Percentiles rank a stretch among this genome's conserved stretches.
These are phyloP conservation scores for Coilia nasus DNA, from an alignment of 2,797 vertebrate genomes.

Conservation along the genomic window DNA sequence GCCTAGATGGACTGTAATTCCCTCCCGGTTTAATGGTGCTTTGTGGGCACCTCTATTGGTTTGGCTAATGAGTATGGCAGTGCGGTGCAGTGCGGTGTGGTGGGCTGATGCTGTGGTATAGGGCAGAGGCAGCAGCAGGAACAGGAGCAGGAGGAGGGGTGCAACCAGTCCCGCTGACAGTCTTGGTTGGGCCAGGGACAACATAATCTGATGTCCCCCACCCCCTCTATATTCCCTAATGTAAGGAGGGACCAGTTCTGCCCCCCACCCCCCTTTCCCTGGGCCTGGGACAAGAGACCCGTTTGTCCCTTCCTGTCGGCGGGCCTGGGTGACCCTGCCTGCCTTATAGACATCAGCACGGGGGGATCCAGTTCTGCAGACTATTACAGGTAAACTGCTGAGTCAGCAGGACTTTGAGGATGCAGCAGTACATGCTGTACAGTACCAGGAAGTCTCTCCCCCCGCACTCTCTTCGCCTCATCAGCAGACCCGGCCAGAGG, in stretches of 20 bases:
- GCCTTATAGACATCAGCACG: neutral
- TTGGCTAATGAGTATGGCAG: neutral
- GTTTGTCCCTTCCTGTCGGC: no score
- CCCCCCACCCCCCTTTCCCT: no score
- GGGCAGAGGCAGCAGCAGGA: no score
- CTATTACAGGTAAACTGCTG: neutral
- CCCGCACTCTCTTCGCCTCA: neutral
- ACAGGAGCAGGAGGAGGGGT: neutral
- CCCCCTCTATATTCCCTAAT: no score
- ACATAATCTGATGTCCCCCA: no score
- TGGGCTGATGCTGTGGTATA: neutral
- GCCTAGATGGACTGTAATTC: slow-evolving; percentile 29
- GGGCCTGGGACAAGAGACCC: no score
- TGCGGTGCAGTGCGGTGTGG: neutral
- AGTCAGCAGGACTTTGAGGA: neutral
- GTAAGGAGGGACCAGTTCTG: no score
- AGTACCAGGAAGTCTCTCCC: neutral
- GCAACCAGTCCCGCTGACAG: no score
- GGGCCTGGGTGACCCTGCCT: neutral
- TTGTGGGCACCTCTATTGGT: neutral
- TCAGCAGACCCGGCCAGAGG: neutral
- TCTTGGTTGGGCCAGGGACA: no score
- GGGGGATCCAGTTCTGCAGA: neutral
- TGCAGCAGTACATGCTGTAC: neutral
- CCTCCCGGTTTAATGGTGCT: neutral